Conservation (phyloP, 2,113 vertebrate species). For the Saccopteryx leptura region DNA sequence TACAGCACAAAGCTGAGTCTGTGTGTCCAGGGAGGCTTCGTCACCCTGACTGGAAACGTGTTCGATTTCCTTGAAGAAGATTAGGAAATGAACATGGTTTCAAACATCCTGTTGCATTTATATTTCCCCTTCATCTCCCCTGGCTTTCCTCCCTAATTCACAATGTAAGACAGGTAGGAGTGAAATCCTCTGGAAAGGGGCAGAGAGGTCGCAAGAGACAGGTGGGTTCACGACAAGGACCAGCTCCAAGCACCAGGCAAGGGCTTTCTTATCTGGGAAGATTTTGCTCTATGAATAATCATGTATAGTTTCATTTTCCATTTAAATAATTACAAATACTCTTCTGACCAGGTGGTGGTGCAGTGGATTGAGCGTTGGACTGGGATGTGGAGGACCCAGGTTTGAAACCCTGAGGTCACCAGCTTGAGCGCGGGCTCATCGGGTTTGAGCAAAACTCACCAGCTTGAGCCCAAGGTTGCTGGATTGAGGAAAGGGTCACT, state of each 20-base stretch:
- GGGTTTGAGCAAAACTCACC: too few relatives aligned
- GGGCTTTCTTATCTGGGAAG: not conserved
- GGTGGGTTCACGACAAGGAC: fast-evolving
- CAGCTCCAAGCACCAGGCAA: not conserved
- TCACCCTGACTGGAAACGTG: not conserved
- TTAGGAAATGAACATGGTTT: not conserved
- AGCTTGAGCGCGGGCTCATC: too few relatives aligned
- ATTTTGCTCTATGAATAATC: not conserved
- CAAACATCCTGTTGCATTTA: not conserved
- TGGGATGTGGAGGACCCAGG: too few relatives aligned
- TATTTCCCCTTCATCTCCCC: not conserved
- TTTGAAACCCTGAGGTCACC: too few relatives aligned
- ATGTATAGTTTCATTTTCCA: not conserved
- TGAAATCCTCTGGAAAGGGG: not conserved
- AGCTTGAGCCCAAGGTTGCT: too few relatives aligned
- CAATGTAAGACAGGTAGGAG: not conserved
- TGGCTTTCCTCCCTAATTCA: not conserved
- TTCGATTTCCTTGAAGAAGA: not conserved
- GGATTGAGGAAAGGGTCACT: too few relatives aligned
- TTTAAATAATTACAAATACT: not conserved
- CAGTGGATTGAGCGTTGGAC: too few relatives aligned
- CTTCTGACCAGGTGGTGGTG: too few relatives aligned
- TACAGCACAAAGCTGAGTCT: not conserved
- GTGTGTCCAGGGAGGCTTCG: fast-evolving
- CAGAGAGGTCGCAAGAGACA: not conserved